A percentile compares a stretch with the other conserved stretches of the same genome.
These are phyloP conservation scores for Rhogogaster chlorosoma DNA, from an alignment of 2,888 invertebrate genomes.

Conservation along the genomic window DNA sequence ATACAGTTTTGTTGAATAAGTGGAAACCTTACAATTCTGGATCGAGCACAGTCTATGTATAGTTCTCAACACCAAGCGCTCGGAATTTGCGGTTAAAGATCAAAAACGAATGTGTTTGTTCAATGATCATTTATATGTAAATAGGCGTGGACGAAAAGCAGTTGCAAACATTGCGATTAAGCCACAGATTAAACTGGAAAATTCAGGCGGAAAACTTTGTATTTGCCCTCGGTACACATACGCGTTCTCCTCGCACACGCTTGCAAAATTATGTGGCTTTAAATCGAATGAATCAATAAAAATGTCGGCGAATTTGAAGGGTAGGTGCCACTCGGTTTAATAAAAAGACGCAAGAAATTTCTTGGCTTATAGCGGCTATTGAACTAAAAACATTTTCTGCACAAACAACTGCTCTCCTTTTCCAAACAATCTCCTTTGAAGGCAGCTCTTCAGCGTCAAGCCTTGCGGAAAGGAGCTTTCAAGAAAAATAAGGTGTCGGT, in stretches of 20 bases:
- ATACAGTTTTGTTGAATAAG: neutral
- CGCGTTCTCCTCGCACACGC: neutral
- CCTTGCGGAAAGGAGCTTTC: neutral
- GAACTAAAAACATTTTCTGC: neutral
- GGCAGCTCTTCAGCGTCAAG: neutral
- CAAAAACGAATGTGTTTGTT: slow-evolving; percentile 20
- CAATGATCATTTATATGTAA: slow-evolving; percentile 21
- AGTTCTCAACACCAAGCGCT: neutral
- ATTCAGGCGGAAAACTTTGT: slow-evolving; percentile 23
- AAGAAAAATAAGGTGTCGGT: slow-evolving; percentile 11
- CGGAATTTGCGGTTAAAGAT: neutral
- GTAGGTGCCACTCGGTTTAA: neutral
- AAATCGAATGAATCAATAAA: slow-evolving; percentile 34
- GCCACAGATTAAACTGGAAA: slow-evolving; percentile 33
- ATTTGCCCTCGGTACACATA: slow-evolving; percentile 11
- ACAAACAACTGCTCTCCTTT: neutral
- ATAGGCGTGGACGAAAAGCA: slow-evolving; percentile 26
- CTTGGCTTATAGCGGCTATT: neutral
- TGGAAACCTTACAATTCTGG: neutral
- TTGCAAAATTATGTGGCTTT: slow-evolving; percentile 9
- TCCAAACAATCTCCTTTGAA: neutral
- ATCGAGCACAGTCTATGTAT: slow-evolving; percentile 1
- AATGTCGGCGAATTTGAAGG: neutral
- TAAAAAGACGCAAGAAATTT: neutral
- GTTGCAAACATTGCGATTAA: slow-evolving; percentile 32